Conservation (phyloP, 1,140 invertebrate species). For the Trachymyrmex septentrionalis region DNA sequence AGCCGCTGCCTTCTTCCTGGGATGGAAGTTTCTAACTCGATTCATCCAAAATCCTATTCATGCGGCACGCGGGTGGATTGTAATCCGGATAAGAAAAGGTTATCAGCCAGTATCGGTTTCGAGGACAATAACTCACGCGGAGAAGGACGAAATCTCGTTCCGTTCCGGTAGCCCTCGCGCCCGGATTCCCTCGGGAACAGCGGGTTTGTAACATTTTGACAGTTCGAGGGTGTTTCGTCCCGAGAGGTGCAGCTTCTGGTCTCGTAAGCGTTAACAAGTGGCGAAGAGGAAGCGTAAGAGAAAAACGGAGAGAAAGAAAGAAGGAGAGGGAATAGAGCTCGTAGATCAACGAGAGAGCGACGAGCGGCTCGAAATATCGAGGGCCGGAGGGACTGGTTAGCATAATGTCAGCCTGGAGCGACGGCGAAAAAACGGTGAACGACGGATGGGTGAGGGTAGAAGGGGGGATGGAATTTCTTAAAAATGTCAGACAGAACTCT, state of each 20-base stretch:
- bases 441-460: not conserved
- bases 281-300: not conserved
- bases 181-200: not conserved
- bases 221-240: constrained; percentile 64
- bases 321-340: constrained; percentile 65
- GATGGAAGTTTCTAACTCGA: constrained; percentile 56
- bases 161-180: constrained; percentile 16
- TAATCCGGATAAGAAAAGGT: constrained; percentile 63
- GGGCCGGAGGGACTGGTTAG: constrained; percentile 81
- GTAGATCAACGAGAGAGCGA: constrained; percentile 80
- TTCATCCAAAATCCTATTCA: constrained; percentile 60
- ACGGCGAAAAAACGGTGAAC: constrained; percentile 63
- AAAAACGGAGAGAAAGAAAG: constrained; percentile 20
- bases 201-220: constrained; percentile 74
- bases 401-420: constrained; percentile 82
- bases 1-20: not conserved
- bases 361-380: constrained; percentile 80
- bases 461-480: constrained; percentile 81
- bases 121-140: constrained; percentile 52
- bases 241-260: constrained; percentile 54
- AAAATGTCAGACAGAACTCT: constrained; percentile 81
- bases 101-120: constrained; percentile 56
- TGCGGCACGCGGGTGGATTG: constrained; percentile 53
- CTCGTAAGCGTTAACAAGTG: constrained; percentile 76
- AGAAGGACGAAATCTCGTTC: constrained; percentile 42